Percentiles rank a stretch among this genome's conserved stretches.
phyloP scores from a whole-genome alignment of 2,113 vertebrate species.

The Butorides virescens region DNA sequence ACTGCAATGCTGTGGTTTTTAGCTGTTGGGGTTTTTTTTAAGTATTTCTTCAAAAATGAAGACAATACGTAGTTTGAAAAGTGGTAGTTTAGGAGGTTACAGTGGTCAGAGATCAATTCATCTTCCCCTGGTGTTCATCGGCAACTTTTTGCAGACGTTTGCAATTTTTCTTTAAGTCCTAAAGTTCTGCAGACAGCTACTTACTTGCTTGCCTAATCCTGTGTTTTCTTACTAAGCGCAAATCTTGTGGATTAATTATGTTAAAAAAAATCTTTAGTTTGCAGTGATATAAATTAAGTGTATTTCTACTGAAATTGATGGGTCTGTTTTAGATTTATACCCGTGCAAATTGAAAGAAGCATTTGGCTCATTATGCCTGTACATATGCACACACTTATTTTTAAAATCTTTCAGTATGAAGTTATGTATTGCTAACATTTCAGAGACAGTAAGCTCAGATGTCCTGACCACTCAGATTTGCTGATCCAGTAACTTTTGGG shows the following conservation, averaged over 20 bases:
- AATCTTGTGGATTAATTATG: background rate
- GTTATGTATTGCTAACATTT: background rate
- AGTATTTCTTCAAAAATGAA: background rate
- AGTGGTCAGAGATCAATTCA: background rate
- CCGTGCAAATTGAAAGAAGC: background rate
- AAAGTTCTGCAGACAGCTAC: background rate
- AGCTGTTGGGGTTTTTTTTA: background rate
- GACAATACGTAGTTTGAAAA: background rate
- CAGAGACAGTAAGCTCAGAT: background rate
- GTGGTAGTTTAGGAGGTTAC: background rate
- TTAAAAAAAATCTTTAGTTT: background rate
- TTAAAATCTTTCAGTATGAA: background rate
- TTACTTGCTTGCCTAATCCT: background rate
- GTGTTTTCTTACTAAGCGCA: background rate
- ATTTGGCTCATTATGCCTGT: background rate
- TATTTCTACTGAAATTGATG: background rate
- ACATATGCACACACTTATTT: background rate
- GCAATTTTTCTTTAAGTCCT: background rate
- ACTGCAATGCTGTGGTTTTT: background rate
- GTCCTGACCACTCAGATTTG: background rate
- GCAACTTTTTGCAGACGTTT: background rate
- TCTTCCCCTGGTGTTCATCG: background rate
- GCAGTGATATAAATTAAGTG: background rate
- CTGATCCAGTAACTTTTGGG: background rate
- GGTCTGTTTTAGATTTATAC: background rate